These are phyloP conservation scores for Isaurus tuberculatus DNA, from an alignment of 92 coral and sea anemone species.

Conservation along the genomic window DNA sequence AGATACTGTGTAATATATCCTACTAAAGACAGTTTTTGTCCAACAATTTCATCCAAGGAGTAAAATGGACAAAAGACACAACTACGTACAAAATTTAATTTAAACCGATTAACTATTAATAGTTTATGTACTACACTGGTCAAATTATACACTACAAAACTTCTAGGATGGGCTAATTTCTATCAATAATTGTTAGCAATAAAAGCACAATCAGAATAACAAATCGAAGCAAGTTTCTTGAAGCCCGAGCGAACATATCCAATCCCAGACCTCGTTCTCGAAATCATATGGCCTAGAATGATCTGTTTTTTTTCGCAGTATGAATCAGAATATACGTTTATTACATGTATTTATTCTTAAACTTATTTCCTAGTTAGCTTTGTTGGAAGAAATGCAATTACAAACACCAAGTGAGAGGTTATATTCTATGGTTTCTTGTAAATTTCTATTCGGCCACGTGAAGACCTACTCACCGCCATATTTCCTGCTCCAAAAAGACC, in stretches of 20 bases:
- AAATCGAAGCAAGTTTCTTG: too few species aligned
- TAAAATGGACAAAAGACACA: too few species aligned
- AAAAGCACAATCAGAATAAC: too few species aligned
- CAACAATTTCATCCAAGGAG: too few species aligned
- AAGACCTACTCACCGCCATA: slow-evolving; percentile 63
- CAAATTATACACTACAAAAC: too few species aligned
- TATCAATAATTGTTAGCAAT: too few species aligned
- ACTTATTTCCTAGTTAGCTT: not conserved
- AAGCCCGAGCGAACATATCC: not conserved
- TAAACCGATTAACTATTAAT: not conserved
- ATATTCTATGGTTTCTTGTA: slow-evolving; percentile 3
- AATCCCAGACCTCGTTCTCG: not conserved
- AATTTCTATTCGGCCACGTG: slow-evolving; percentile 51
- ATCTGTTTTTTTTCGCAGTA: not conserved
- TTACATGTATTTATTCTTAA: not conserved
- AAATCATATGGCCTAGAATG: not conserved
- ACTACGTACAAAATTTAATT: too few species aligned
- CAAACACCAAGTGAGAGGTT: not conserved
- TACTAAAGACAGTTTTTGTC: too few species aligned
- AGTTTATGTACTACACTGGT: too few species aligned
- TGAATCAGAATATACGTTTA: not conserved
- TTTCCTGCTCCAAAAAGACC: too few species aligned
- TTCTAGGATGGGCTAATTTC: too few species aligned
- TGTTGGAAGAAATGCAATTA: not conserved
- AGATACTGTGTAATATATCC: too few species aligned